Evolutionary conservation across 2,888 invertebrate genomes (phyloP), one percentile per base, ranked within the genome.

Genomic region (Eupithecia subumbrata): DNA sequence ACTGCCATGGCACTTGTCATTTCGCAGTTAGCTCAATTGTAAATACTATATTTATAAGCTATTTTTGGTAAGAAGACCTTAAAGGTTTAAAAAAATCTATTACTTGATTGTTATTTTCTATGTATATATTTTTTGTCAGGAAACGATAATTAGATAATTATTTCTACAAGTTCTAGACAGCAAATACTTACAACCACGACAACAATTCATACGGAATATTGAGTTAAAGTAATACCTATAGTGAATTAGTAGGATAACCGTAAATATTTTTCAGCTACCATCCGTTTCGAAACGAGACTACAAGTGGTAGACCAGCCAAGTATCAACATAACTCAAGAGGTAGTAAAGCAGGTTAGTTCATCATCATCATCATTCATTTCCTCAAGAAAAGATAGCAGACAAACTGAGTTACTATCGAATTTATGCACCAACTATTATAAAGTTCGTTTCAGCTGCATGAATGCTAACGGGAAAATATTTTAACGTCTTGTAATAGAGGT

Each of bases 261-360:
- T 34, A 34, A 18, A 64, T 79, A 76, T 88, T 77, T 91, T 91
- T 69, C 91, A 96, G 96, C 95, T 78, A 94, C 96, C 74, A 95
- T 96, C 34, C 95, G 96, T 75, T 96, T 96, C 84, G 96, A 96
- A 86, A 96, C 96, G 82, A 95, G 92, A 83, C 89, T 96, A 80
- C 95, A 95, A 83, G 88, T 96, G 73, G 86, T 93, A 81, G 95
- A 95, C 83, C 91, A 95, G 84, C 88, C 91, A 7, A 92, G 30
- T 30, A 30, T 30, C 30, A 30, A 30, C 30, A 30, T 30, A 30
- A 2, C 30, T 30, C 30, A 30, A 83, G 92, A 93, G 87, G 86
- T 93, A 69, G 81, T 87, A 37, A 91, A 90, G 85, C 91, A 94
- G 91, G 94, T 91, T 16, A 64, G 64, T 64, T 60, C 12, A 22